A percentile compares a stretch with the other conserved stretches of the same genome.
These are phyloP conservation scores for Mesoligia furuncula DNA, from an alignment of 2,888 invertebrate genomes.

Conservation along the genomic window DNA sequence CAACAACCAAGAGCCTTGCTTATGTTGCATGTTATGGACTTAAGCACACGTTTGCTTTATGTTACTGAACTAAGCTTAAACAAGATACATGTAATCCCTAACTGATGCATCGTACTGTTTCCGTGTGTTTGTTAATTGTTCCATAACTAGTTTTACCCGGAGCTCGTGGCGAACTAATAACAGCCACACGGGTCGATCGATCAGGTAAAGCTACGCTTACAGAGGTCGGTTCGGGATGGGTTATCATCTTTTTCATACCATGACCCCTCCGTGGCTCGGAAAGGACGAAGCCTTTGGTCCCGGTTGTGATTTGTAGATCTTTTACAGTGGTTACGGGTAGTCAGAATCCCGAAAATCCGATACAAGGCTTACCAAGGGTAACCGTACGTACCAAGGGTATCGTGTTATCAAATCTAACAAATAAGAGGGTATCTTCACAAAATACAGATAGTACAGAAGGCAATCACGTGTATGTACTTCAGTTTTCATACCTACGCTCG, in stretches of 20 bases:
- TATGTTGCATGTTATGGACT: slow-evolving; percentile 12
- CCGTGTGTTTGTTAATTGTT: background rate
- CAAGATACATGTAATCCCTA: slow-evolving; percentile 9
- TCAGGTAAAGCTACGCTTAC: background rate
- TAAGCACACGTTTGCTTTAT: slow-evolving; percentile 15
- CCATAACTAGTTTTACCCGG: slow-evolving; percentile 11
- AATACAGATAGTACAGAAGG: too few species aligned
- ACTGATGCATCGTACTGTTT: slow-evolving; percentile 9
- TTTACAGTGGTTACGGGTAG: background rate
- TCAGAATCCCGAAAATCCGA: background rate
- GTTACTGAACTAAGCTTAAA: slow-evolving; percentile 8
- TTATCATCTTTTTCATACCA: background rate
- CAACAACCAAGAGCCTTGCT: background rate
- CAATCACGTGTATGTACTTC: too few species aligned
- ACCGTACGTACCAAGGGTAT: background rate
- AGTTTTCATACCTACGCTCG: too few species aligned
- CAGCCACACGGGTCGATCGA: background rate
- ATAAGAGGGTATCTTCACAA: background rate
- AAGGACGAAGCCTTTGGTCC: background rate
- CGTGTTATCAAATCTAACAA: background rate
- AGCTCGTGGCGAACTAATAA: background rate
- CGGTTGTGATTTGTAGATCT: background rate
- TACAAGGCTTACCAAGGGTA: too few species aligned
- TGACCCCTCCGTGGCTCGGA: background rate
- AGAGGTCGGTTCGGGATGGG: background rate